Evolutionary conservation across 2,888 invertebrate species (phyloP).

Genomic region (Caenorhabditis sinica): DNA sequence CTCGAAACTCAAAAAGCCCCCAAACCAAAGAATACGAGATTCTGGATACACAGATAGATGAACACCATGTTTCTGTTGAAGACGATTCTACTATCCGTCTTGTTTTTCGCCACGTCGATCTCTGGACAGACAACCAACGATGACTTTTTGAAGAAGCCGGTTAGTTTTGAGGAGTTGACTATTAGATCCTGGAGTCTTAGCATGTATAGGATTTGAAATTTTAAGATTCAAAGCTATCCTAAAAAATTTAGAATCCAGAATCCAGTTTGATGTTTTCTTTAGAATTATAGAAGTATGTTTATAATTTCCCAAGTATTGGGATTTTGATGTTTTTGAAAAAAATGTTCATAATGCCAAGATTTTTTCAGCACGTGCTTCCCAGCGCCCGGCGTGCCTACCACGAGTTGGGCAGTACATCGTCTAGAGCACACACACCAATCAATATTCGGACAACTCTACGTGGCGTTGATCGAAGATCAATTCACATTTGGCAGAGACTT

Average conservation of each 20-base stretch:
- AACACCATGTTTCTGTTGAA: background rate
- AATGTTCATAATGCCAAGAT: background rate
- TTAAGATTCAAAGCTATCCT: too few relatives aligned
- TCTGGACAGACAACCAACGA: too few relatives aligned
- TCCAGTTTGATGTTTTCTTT: too few relatives aligned
- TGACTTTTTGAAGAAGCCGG: too few relatives aligned
- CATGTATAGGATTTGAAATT: too few relatives aligned
- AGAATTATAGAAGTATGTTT: too few relatives aligned
- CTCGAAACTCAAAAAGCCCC: too few relatives aligned
- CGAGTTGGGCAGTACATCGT: conserved; percentile 14
- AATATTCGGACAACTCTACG: conserved; percentile 45
- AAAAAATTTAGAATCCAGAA: too few relatives aligned
- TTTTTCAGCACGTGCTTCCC: conserved; percentile 48
- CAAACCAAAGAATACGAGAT: too few relatives aligned
- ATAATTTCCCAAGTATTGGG: too few relatives aligned
- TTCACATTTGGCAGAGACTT: conserved; percentile 51
- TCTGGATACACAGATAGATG: too few relatives aligned
- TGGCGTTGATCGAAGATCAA: conserved; percentile 54
- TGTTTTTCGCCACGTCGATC: conserved; percentile 43
- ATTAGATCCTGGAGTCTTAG: background rate
- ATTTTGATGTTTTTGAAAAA: too few relatives aligned
- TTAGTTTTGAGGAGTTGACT: background rate
- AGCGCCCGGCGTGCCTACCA: conserved; percentile 39
- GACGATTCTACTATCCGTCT: conserved; percentile 17
- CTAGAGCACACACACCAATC: background rate